Conservation (phyloP, 2,888 invertebrate genomes). For the Leucania comma region DNA sequence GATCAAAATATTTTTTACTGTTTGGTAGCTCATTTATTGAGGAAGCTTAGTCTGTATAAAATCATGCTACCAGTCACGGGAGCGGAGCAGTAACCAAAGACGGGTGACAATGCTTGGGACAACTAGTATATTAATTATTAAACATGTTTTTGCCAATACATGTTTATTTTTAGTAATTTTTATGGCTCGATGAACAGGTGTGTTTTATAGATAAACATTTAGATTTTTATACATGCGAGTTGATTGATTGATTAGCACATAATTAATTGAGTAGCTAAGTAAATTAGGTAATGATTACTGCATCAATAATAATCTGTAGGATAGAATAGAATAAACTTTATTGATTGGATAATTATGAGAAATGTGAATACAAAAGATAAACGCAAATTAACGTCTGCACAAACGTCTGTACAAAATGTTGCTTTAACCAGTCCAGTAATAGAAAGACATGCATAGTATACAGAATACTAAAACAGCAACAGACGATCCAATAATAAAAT, state of each 20-base stretch:
- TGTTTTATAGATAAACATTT: background rate
- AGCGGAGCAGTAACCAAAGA: too few species aligned
- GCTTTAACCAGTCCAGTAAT: background rate
- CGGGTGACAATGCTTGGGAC: too few species aligned
- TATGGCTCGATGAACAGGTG: background rate
- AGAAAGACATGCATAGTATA: background rate
- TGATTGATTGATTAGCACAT: conserved; percentile 15
- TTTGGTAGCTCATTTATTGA: too few species aligned
- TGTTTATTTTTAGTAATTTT: background rate
- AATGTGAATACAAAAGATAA: conserved; percentile 1
- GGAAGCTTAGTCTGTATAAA: too few species aligned
- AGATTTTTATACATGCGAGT: background rate
- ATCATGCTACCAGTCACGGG: too few species aligned
- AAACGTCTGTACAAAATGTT: background rate
- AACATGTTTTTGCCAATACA: background rate
- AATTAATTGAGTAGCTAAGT: conserved; percentile 7
- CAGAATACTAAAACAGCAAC: background rate
- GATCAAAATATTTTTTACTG: too few species aligned
- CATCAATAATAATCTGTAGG: conserved; percentile 5
- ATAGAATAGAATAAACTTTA: too few species aligned
- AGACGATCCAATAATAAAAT: background rate
- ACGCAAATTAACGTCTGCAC: too few species aligned
- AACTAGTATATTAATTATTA: background rate
- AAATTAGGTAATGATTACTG: background rate
- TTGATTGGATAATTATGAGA: conserved; percentile 7